Evolutionary conservation across 1,140 invertebrate genomes (phyloP), one percentile per base, ranked within the genome.

Genomic region (Temnothorax nylanderi): DNA sequence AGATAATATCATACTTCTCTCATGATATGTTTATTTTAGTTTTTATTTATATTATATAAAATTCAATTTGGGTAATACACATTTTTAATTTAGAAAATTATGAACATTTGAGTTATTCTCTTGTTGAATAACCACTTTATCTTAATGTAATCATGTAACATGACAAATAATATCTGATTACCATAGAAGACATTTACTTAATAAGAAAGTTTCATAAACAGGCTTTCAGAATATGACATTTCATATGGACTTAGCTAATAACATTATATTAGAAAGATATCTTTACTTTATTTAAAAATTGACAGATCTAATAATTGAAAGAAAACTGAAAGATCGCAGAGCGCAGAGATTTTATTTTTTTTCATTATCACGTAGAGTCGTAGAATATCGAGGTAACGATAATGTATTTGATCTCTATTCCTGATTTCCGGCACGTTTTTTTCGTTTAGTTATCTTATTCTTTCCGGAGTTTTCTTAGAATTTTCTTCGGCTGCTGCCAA

Each of bases 361-460:
- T 67, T 10, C n/a, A 69, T 81, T 69, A 80, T 80, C 64, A 2
- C 21, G n/a, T 11, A 41, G 47, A 54, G 41, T 54, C 21, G n/a
- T 11, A 41, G 47, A 54, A 54, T 54, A 69, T 54, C 51, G 21
- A 78, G 7, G 16, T 72, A 56, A 56, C 26, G 16, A 21, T 58
- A 60, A 58, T 34, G 67, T 72, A 26, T 82, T 74, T 84, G 80
- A 84, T 84, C 49, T 47, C 13, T 72, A 34, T 58, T 74, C 21
- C 13, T 44, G 37, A 75, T 84, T 47, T 58, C 4, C 7, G 7
- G 41, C 13, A 18, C 13, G 3, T 16, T 72, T 49, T n/a, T 8
- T 74, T 54, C 64, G 1, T 60, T 60, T 37, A 71, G 10, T 13
- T 72, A 60, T 60, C 56, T 60, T 82, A 74, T 74, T 75, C 18